phyloP scores from a whole-genome alignment of 2,113 vertebrate genomes.

The Gila orcuttii region DNA sequence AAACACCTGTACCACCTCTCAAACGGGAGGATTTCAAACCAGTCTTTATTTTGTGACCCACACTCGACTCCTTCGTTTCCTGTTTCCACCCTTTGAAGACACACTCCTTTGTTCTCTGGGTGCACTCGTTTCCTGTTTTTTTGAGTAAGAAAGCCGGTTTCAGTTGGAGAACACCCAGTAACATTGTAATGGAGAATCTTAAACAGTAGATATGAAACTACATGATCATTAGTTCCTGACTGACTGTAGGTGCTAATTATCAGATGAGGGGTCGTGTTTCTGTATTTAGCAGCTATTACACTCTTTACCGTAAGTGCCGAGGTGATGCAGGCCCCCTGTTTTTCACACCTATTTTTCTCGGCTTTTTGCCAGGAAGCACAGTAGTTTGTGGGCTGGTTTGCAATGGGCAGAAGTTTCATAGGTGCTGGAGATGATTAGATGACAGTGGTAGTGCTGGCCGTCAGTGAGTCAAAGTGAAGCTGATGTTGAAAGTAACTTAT shows the following conservation, averaged over 20 bases:
- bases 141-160: conserved; percentile 28
- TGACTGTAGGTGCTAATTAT: not conserved
- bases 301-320: not conserved
- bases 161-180: conserved; percentile 9
- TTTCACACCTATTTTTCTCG: conserved; percentile 9
- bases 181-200: conserved; percentile 30
- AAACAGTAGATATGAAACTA: conserved; percentile 1
- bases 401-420: not conserved
- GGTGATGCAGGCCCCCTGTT: not conserved
- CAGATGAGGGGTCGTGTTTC: not conserved
- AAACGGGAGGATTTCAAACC: not conserved
- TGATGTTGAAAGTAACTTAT: not conserved
- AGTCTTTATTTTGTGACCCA: not conserved
- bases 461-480: not conserved
- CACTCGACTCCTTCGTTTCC: conserved; percentile 48
- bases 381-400: not conserved
- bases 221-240: not conserved
- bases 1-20: not conserved
- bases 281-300: not conserved
- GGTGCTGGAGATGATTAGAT: not conserved
- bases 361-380: not conserved
- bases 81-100: conserved; percentile 61
- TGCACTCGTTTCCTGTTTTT: conserved; percentile 48
- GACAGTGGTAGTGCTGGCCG: not conserved
- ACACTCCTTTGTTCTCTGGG: conserved; percentile 25